These are phyloP conservation scores for Galaxea fascicularis DNA, from an alignment of 92 coral and sea anemone species.

Conservation along the genomic window DNA sequence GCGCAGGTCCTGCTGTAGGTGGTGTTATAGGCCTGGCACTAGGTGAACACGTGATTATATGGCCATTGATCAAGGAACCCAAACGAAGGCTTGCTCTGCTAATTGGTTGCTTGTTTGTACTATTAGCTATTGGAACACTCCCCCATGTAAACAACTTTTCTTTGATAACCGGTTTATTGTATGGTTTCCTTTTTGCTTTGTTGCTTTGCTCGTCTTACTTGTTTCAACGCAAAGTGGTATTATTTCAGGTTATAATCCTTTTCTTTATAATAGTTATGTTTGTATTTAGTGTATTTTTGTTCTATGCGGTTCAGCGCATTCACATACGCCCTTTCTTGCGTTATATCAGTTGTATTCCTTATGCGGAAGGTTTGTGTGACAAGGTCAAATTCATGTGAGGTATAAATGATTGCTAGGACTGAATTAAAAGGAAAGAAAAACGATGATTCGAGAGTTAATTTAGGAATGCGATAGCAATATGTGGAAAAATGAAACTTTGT, in stretches of 20 bases:
- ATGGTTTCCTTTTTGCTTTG: slow-evolving; percentile 42
- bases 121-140: slow-evolving; percentile 48
- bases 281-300: slow-evolving; percentile 54
- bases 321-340: slow-evolving; percentile 9
- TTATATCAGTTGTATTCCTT: slow-evolving; percentile 51
- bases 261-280: background rate
- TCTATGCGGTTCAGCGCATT: slow-evolving; percentile 65
- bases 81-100: slow-evolving; percentile 7
- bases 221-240: background rate
- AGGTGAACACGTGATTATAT: slow-evolving; percentile 34
- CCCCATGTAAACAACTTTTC: slow-evolving; percentile 66
- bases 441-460: background rate
- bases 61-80: slow-evolving; percentile 26
- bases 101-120: background rate
- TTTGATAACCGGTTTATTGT: slow-evolving; percentile 44
- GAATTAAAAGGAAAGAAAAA: background rate
- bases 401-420: too few relatives aligned
- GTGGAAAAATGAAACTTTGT: too few relatives aligned
- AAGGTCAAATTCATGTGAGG: too few relatives aligned
- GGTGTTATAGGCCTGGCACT: slow-evolving; percentile 51
- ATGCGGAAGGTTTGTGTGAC: slow-evolving; percentile 54
- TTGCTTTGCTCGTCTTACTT: slow-evolving; percentile 1
- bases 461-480: background rate
- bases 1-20: slow-evolving; percentile 68
- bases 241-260: background rate